Percentiles rank a stretch among this genome's conserved stretches.
Conservation (phyloP, 2,888 invertebrate genomes). For the Taenaris catops region DNA sequence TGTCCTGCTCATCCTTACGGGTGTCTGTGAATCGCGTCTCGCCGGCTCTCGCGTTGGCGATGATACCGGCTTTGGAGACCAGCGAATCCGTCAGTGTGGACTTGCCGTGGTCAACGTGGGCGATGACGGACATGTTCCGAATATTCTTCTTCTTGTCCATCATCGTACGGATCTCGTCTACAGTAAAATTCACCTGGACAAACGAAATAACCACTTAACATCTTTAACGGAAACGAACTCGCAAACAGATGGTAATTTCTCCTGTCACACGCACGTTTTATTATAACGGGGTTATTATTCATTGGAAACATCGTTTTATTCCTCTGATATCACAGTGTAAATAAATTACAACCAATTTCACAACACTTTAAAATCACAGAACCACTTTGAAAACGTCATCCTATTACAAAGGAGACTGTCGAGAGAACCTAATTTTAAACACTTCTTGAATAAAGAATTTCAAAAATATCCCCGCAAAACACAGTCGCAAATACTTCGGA, state of each 20-base stretch:
- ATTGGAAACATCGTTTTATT: neutral
- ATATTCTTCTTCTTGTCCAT: conserved; percentile 99
- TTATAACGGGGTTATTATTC: conserved; percentile 21
- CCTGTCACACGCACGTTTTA: conserved; percentile 52
- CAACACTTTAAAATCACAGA: conserved; percentile 43
- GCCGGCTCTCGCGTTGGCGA: conserved; percentile 98
- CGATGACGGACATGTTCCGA: conserved; percentile 99
- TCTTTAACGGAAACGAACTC: conserved; percentile 34
- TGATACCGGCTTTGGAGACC: conserved; percentile 99
- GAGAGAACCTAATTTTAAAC: conserved; percentile 37
- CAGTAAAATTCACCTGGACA: conserved; percentile 99
- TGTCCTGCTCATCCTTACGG: conserved; percentile 99
- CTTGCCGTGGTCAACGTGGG: conserved; percentile 99
- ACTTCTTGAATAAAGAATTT: conserved; percentile 33
- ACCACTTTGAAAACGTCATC: conserved; percentile 68
- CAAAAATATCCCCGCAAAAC: conserved; percentile 51
- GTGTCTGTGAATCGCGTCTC: conserved; percentile 99
- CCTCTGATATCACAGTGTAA: neutral
- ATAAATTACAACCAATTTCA: conserved; percentile 18
- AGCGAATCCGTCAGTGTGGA: conserved; percentile 99
- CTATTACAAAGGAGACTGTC: conserved; percentile 54
- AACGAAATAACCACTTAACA: conserved; percentile 57
- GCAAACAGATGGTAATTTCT: conserved; percentile 40
- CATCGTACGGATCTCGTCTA: conserved; percentile 99
- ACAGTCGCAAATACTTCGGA: conserved; percentile 37